Evolutionary conservation across 1,140 invertebrate genomes (phyloP).

Genomic region (Aphaenogaster ashmeadi): DNA sequence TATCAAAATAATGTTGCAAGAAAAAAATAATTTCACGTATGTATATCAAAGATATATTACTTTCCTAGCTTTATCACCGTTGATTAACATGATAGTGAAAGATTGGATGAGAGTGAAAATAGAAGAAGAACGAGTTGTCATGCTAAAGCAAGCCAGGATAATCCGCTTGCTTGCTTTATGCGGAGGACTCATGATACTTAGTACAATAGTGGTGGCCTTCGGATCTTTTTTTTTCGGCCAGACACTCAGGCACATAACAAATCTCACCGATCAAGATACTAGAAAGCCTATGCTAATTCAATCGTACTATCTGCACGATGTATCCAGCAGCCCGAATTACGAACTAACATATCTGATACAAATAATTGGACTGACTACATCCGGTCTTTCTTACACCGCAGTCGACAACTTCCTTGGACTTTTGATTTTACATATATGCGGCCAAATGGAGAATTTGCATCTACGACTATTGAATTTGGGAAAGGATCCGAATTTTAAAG

Average conservation of each 20-base stretch:
- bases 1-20: not conserved
- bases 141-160: slow-evolving; percentile 12
- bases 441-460: slow-evolving; percentile 53
- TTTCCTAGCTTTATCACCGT: slow-evolving; percentile 3
- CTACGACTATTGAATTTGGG: not conserved
- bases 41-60: not conserved
- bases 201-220: not conserved
- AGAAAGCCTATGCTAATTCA: slow-evolving; percentile 23
- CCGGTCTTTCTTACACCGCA: slow-evolving; percentile 14
- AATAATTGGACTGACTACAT: not conserved
- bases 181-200: not conserved
- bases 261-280: not conserved
- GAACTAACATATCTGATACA: slow-evolving; percentile 41
- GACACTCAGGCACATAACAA: not conserved
- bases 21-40: not conserved
- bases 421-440: slow-evolving; percentile 45
- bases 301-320: slow-evolving; percentile 35
- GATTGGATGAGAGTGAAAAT: slow-evolving; percentile 53
- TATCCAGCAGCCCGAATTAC: slow-evolving; percentile 34
- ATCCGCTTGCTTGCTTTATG: not conserved
- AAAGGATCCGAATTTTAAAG: not conserved
- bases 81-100: slow-evolving; percentile 45
- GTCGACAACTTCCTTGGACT: slow-evolving; percentile 50
- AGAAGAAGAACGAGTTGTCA: slow-evolving; percentile 26
- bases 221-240: not conserved